Base-by-base conservation (phyloP, 1,140 invertebrate species). In the Ostrea denselamellosa region DNA sequence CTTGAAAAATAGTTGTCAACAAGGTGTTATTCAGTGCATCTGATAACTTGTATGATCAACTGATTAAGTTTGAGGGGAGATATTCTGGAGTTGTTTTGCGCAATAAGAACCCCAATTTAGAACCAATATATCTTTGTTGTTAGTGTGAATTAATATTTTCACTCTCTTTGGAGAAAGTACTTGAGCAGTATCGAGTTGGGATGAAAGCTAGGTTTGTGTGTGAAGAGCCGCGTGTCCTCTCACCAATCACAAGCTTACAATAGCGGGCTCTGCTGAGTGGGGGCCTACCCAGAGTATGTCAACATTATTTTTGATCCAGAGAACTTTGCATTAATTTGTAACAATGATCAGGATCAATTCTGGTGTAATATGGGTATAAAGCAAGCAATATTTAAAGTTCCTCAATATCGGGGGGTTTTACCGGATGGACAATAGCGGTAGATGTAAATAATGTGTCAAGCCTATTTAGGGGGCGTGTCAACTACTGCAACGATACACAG, bases 361-460 rank as follows among this genome's bases (percentile, higher is more conserved):
- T 77, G 25, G 25, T 28, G 68, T 77, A 77, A 77, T 25, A 77
- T 10, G 28, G 68, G 28, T 34, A 77, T 25, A 77, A 77, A 77
- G 68, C 22, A 77, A 77, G 68, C 68, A 77, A 77, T 77, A 77
- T 77, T 77, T 77, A 77, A 77, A 77, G 68, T 28, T 77, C 28
- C 25, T 34, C 25, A 77, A 77, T 77, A 77, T 28, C 68, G 68
- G 68, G 68, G 58, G 68, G 68, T 44, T 77, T 77, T 77, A 34
- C 68, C 68, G 12, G 34, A 14, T 22, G 68, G 9, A 77, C 68
- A 77, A 77, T 44, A 34, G 12, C 8, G 25, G 25, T 22, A 77
- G 68, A 77, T 77, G 68, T 77, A 77, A 77, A 77, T 77, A 77
- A 34, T 77, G 68, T 77, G 68, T 77, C 68, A 77, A 77, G 22